phyloP scores from a whole-genome alignment of 2,113 vertebrate genomes.

The Notechis scutatus region DNA sequence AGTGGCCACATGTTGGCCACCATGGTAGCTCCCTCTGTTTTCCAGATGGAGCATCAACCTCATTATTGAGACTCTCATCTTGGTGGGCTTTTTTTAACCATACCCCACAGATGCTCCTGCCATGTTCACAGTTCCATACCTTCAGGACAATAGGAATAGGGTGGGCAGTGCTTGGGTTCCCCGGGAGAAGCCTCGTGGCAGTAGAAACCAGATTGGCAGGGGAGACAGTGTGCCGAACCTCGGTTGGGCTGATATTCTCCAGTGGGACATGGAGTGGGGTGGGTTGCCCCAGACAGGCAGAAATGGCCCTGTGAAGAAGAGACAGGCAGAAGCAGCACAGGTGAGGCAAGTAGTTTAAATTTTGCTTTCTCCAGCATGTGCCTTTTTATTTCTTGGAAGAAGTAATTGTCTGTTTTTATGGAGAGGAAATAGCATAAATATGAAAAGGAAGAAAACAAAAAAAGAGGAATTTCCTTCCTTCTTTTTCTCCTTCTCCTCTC shows the following conservation, averaged over 20 bases:
- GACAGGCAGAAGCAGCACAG: background rate
- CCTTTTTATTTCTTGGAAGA: background rate
- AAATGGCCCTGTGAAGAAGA: conserved; percentile 78
- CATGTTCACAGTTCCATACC: conserved; percentile 64
- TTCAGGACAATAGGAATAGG: conserved; percentile 83
- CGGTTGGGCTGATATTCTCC: conserved; percentile 83
- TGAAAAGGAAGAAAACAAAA: background rate
- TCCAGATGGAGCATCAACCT: background rate
- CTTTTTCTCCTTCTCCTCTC: too few relatives aligned
- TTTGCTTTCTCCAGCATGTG: too few relatives aligned
- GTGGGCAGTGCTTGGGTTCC: conserved; percentile 75
- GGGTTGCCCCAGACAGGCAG: conserved; percentile 74
- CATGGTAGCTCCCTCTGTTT: background rate
- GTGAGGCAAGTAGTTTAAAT: background rate
- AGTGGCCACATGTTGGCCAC: background rate
- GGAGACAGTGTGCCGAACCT: conserved; percentile 77
- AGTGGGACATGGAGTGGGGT: conserved; percentile 74
- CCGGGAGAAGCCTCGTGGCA: conserved; percentile 78
- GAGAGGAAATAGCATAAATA: background rate
- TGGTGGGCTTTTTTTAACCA: background rate
- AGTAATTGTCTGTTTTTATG: background rate
- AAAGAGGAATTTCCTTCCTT: background rate
- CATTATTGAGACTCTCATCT: background rate
- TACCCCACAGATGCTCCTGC: background rate
- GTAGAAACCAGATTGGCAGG: conserved; percentile 83